These are phyloP conservation scores for Lamellibrachia luymesi DNA, from an alignment of 1,140 invertebrate genomes.

Conservation along the genomic window DNA sequence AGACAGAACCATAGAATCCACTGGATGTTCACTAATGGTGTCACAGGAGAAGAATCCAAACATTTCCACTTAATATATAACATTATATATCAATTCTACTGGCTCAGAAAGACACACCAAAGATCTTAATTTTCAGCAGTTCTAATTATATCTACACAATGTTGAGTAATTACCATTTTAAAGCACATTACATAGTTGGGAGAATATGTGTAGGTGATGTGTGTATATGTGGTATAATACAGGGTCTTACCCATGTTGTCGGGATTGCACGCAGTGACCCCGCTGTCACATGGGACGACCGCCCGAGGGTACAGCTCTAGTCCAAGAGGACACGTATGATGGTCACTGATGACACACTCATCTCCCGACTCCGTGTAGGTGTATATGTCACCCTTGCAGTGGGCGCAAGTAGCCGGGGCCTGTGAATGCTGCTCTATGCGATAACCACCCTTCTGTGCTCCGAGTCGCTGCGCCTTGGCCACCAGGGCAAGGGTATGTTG, in stretches of 20 bases:
- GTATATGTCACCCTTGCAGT: conserved; percentile 49
- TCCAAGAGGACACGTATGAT: conserved; percentile 31
- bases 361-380: conserved; percentile 68
- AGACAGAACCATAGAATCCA: too few species aligned
- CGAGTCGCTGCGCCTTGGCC: conserved; percentile 59
- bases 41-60: too few species aligned
- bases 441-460: conserved; percentile 30
- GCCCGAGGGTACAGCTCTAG: neutral
- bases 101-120: too few species aligned
- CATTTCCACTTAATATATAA: too few species aligned
- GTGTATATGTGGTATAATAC: too few species aligned
- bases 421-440: conserved; percentile 24
- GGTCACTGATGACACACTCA: conserved; percentile 71
- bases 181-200: too few species aligned
- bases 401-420: conserved; percentile 34
- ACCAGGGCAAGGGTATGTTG: conserved; percentile 70
- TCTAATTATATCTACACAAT: too few species aligned
- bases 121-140: too few species aligned
- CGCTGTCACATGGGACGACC: neutral
- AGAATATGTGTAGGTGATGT: too few species aligned
- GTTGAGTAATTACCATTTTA: too few species aligned
- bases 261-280: neutral
- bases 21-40: too few species aligned
- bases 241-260: neutral
- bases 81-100: too few species aligned